These are phyloP conservation scores for Squalus acanthias DNA, from an alignment of 2,797 vertebrate genomes.

Conservation along the genomic window DNA sequence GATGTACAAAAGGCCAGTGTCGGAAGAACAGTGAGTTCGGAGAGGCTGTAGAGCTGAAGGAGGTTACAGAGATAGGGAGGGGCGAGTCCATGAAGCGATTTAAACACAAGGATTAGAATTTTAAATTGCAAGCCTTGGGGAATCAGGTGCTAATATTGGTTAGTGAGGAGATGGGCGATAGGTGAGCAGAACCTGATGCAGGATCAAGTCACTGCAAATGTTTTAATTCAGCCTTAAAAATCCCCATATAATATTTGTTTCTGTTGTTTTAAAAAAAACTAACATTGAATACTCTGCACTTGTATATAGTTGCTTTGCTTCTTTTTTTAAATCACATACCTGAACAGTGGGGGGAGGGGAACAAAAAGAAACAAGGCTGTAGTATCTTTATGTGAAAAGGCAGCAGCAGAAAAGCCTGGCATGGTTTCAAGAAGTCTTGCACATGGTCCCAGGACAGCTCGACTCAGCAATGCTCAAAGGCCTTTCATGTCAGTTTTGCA, in stretches of 20 bases:
- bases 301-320: neutral
- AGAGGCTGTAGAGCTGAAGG: neutral
- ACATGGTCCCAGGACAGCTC: neutral
- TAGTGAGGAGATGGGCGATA: neutral
- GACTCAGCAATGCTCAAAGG: neutral
- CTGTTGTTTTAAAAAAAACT: neutral
- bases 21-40: neutral
- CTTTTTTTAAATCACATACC: neutral
- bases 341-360: neutral
- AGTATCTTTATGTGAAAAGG: neutral
- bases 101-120: neutral
- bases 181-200: neutral
- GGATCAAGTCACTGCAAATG: neutral
- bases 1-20: neutral
- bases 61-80: neutral
- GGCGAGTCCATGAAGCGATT: neutral
- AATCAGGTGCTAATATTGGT: neutral
- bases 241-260: neutral
- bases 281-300: neutral
- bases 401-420: slow-evolving; percentile 19
- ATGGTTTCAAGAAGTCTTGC: neutral
- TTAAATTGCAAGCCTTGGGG: neutral
- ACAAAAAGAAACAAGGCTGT: slow-evolving; percentile 13
- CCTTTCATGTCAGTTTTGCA: neutral
- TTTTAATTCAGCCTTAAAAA: neutral